phyloP scores from a whole-genome alignment of 2,797 vertebrate species.

The Enteromius radiatus region DNA sequence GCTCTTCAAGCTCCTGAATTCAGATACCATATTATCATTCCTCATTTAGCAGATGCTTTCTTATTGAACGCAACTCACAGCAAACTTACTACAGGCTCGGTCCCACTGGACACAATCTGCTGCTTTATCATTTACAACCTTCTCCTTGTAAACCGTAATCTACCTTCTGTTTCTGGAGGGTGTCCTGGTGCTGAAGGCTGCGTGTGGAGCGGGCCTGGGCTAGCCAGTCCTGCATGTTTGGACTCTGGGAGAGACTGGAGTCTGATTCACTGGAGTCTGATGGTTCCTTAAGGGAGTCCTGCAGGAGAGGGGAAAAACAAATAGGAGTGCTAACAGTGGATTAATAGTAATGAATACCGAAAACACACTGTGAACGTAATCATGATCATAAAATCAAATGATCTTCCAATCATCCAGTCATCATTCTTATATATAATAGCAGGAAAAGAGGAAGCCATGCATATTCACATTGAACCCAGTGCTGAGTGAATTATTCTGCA shows the following conservation, averaged over 20 bases:
- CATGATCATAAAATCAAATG: background rate
- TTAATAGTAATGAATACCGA: background rate
- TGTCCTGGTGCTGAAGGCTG: conserved; percentile 88
- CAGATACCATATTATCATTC: conserved; percentile 29
- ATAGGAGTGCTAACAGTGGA: background rate
- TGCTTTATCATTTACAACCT: background rate
- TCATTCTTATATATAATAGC: background rate
- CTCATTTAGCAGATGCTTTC: background rate
- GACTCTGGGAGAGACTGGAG: conserved; percentile 84
- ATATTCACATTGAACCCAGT: conserved; percentile 11
- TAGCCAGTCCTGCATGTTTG: conserved; percentile 94
- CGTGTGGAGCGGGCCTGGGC: conserved; percentile 87
- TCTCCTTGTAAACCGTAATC: background rate
- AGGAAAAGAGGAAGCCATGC: conserved; percentile 27
- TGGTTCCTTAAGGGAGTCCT: conserved; percentile 91
- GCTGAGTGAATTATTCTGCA: conserved; percentile 26
- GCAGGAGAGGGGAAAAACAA: conserved; percentile 49
- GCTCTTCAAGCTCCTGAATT: conserved; percentile 89
- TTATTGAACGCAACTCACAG: background rate
- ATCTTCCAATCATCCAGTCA: background rate
- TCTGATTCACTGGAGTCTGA: conserved; percentile 84
- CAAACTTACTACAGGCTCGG: background rate
- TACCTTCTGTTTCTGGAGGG: conserved; percentile 89
- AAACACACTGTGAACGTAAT: background rate
- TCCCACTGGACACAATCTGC: background rate